phyloP scores from a whole-genome alignment of 2,113 vertebrate species.

The Myocastor coypus region DNA sequence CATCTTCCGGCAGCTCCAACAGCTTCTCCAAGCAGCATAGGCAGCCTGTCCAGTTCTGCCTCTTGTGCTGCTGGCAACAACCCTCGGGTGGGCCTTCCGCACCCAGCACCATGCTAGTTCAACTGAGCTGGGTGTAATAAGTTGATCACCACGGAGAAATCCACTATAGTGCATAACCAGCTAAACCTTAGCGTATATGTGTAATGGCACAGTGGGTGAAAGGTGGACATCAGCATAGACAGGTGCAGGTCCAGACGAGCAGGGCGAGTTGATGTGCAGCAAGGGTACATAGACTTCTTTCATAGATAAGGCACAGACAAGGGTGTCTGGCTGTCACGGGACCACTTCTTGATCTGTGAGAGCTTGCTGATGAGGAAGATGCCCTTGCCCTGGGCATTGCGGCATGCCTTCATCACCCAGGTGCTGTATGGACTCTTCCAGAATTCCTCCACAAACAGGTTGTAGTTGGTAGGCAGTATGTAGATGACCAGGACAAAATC shows the following conservation, averaged over 20 bases:
- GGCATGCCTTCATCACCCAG: conserved; percentile 99
- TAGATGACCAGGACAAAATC: conserved; percentile 99
- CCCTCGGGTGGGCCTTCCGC: too few species aligned
- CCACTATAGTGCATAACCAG: too few species aligned
- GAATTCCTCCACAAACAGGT: conserved; percentile 98
- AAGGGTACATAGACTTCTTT: conserved; percentile 99
- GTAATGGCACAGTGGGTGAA: too few species aligned
- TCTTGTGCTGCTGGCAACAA: too few species aligned
- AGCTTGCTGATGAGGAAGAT: conserved; percentile 99
- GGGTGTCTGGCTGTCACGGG: conserved; percentile 96
- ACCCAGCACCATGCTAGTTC: too few species aligned
- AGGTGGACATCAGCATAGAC: too few species aligned
- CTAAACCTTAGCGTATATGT: too few species aligned
- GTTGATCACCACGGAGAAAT: too few species aligned
- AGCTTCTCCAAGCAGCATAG: too few species aligned
- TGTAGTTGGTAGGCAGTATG: conserved; percentile 98
- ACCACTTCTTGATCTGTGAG: conserved; percentile 99
- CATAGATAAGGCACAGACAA: conserved; percentile 93
- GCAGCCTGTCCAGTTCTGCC: too few species aligned
- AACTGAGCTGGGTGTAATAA: too few species aligned
- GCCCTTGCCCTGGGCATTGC: conserved; percentile 98
- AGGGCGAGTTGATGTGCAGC: conserved; percentile 96
- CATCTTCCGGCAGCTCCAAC: too few species aligned
- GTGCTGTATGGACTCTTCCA: conserved; percentile 97
- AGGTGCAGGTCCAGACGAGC: conserved; percentile 73